These are phyloP conservation scores for Nyleta sp. DNA, from an alignment of 2,888 invertebrate genomes.

Conservation along the genomic window DNA sequence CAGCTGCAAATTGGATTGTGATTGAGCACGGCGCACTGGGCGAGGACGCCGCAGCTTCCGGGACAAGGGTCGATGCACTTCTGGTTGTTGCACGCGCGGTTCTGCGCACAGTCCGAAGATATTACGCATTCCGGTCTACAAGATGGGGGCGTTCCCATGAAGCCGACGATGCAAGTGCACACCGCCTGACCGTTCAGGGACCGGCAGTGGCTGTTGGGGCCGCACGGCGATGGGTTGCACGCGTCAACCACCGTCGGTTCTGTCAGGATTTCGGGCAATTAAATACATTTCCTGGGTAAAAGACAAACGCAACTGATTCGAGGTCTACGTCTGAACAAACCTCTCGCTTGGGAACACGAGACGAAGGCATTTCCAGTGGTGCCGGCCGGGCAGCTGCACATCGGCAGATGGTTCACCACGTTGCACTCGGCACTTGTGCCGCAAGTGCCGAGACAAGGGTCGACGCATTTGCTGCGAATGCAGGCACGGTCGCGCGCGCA, in stretches of 20 bases:
- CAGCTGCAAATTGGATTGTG: conserved; percentile 92
- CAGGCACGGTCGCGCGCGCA: conserved; percentile 89
- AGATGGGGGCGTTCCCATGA: conserved; percentile 89
- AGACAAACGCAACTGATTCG: not conserved
- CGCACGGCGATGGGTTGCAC: conserved; percentile 83
- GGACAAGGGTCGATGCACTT: conserved; percentile 93
- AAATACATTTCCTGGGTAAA: too few relatives aligned
- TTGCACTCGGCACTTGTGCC: conserved; percentile 88
- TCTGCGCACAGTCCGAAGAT: conserved; percentile 89
- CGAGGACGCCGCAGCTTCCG: conserved; percentile 89
- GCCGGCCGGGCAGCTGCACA: conserved; percentile 87
- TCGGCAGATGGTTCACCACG: conserved; percentile 89
- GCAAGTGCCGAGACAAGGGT: conserved; percentile 88
- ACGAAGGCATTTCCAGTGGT: conserved; percentile 88
- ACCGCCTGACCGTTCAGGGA: conserved; percentile 88
- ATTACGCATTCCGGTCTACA: conserved; percentile 91
- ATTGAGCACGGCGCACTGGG: conserved; percentile 89
- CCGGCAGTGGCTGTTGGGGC: conserved; percentile 85
- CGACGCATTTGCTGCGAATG: conserved; percentile 88
- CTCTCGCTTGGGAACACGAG: conserved; percentile 83
- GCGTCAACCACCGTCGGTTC: conserved; percentile 81
- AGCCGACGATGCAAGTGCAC: conserved; percentile 87
- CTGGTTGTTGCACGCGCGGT: conserved; percentile 90
- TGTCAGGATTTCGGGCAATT: conserved; percentile 67
- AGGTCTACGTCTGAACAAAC: conserved; percentile 73